phyloP scores from a whole-genome alignment of 1,140 invertebrate species.

The Euglossa dilemma region DNA sequence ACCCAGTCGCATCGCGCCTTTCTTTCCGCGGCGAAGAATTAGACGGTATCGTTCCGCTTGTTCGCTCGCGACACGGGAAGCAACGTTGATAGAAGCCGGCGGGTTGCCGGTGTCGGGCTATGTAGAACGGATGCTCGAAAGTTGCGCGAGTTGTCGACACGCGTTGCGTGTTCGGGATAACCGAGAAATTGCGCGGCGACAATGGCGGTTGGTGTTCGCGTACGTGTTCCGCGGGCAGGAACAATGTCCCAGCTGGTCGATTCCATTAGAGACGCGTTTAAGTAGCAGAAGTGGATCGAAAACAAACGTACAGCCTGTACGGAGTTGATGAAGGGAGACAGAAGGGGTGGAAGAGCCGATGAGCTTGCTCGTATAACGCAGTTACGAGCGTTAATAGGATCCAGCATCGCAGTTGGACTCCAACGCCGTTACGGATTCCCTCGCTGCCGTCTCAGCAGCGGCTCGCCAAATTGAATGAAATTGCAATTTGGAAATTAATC shows the following conservation, averaged over 20 bases:
- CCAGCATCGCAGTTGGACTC: slow-evolving; percentile 58
- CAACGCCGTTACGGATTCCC: slow-evolving; percentile 36
- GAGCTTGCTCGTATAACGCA: slow-evolving; percentile 58
- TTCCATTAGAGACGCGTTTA: slow-evolving; percentile 56
- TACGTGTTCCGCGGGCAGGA: neutral
- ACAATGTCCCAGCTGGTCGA: slow-evolving; percentile 48
- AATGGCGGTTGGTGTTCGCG: neutral
- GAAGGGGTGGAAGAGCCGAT: slow-evolving; percentile 10
- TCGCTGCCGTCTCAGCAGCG: slow-evolving; percentile 39
- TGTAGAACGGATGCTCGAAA: slow-evolving; percentile 17
- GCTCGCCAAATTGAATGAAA: slow-evolving; percentile 64
- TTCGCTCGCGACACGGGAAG: neutral
- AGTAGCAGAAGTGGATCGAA: slow-evolving; percentile 61
- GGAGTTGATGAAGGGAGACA: neutral
- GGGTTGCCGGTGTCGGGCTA: neutral
- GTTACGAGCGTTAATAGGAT: slow-evolving; percentile 66
- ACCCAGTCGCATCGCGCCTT: neutral
- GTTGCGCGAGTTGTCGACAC: slow-evolving; percentile 13
- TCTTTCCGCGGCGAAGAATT: neutral
- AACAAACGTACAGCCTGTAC: slow-evolving; percentile 56
- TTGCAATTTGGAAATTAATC: slow-evolving; percentile 70
- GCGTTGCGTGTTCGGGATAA: slow-evolving; percentile 23
- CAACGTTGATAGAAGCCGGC: neutral
- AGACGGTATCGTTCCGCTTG: neutral
- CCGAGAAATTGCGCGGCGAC: slow-evolving; percentile 11